phyloP scores from a whole-genome alignment of 2,797 vertebrate species.

The Psittacula derbiana region DNA sequence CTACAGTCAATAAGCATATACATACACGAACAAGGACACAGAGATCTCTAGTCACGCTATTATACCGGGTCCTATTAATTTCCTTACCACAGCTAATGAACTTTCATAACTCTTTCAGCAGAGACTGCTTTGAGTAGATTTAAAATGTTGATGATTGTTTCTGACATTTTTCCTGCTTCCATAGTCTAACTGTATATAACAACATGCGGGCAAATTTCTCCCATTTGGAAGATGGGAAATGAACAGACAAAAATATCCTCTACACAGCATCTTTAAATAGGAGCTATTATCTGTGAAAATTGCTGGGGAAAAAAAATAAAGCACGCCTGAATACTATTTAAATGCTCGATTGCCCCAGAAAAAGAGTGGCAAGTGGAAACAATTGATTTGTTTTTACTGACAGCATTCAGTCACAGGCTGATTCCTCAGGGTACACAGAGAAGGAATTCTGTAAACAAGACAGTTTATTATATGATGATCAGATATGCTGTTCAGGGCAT shows the following conservation, averaged over 20 bases:
- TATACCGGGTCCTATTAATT: neutral
- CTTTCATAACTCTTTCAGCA: neutral
- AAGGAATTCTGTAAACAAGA: neutral
- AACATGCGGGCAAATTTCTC: neutral
- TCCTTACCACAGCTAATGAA: neutral
- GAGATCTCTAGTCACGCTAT: neutral
- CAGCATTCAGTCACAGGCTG: neutral
- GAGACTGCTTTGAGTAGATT: neutral
- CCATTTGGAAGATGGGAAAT: slow-evolving; percentile 1
- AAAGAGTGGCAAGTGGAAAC: neutral
- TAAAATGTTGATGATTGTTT: neutral
- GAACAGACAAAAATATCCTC: slow-evolving; percentile 20
- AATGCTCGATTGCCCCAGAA: slow-evolving; percentile 23
- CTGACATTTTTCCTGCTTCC: neutral
- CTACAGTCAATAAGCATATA: neutral
- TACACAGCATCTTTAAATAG: slow-evolving; percentile 20
- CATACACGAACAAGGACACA: neutral
- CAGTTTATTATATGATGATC: neutral
- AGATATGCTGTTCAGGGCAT: neutral
- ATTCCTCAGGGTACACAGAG: neutral
- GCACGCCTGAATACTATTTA: neutral
- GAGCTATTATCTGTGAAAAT: slow-evolving; percentile 11
- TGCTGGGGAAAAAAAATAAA: neutral
- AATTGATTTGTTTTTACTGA: slow-evolving; percentile 17
- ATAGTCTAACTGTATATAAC: neutral